A percentile compares a stretch with the other conserved stretches of the same genome.
These are phyloP conservation scores for Habropoda laboriosa DNA, from an alignment of 1,140 invertebrate species.

Conservation along the genomic window DNA sequence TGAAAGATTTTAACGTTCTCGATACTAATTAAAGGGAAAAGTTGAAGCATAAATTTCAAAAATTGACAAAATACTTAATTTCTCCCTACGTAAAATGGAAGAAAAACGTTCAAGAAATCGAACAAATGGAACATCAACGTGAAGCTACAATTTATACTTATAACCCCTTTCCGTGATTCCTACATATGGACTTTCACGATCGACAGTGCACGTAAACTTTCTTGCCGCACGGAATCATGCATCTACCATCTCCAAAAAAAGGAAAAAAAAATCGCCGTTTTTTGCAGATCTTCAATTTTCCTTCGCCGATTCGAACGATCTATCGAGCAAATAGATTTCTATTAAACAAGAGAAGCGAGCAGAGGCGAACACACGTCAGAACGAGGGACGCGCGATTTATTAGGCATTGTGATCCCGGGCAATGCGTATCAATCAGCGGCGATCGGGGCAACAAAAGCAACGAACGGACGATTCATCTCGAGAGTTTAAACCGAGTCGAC, in stretches of 20 bases:
- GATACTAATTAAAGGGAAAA: too few species aligned
- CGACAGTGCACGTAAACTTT: background rate
- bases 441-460: slow-evolving; percentile 22
- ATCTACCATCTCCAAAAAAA: background rate
- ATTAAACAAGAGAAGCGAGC: background rate
- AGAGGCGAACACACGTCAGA: background rate
- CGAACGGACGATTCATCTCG: slow-evolving; percentile 12
- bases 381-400: slow-evolving; percentile 38
- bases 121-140: too few species aligned
- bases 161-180: too few species aligned
- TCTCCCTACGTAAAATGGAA: too few species aligned
- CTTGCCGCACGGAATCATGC: too few species aligned
- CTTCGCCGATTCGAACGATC: background rate
- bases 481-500: slow-evolving; percentile 10
- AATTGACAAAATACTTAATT: too few species aligned
- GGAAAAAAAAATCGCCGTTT: background rate
- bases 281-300: background rate
- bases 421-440: slow-evolving; percentile 39
- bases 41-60: too few species aligned
- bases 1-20: too few species aligned
- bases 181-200: too few species aligned
- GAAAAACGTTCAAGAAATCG: too few species aligned
- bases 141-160: too few species aligned
- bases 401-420: slow-evolving; percentile 25
- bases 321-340: background rate